phyloP scores from a whole-genome alignment of 2,113 vertebrate species.

The Litocranius walleri region DNA sequence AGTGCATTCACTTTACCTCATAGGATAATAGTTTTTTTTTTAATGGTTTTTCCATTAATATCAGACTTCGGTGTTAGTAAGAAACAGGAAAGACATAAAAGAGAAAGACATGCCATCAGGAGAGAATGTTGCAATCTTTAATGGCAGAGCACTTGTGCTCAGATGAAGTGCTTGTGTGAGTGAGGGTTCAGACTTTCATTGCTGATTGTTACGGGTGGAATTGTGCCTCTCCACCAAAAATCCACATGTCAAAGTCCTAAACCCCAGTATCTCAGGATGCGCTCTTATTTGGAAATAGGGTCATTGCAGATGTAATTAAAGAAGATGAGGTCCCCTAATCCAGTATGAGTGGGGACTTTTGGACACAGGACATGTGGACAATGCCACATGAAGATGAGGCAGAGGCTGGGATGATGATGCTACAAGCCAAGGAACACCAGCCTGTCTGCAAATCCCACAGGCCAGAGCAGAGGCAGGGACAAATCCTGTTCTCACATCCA shows the following conservation, averaged over 20 bases:
- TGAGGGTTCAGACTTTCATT: not conserved
- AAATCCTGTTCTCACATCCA: not conserved
- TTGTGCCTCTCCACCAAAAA: not conserved
- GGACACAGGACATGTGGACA: not conserved
- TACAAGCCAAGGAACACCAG: not conserved
- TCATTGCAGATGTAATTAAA: not conserved
- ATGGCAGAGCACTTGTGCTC: not conserved
- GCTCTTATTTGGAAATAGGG: not conserved
- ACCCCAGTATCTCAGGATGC: not conserved
- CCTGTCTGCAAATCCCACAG: not conserved
- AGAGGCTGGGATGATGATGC: not conserved
- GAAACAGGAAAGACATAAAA: slow-evolving; percentile 71
- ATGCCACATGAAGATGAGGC: not conserved
- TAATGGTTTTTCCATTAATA: slow-evolving; percentile 79
- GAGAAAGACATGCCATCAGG: slow-evolving; percentile 15
- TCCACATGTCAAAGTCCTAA: not conserved
- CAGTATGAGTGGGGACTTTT: not conserved
- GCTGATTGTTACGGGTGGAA: not conserved
- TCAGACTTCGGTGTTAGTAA: slow-evolving; percentile 65
- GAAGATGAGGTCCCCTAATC: not conserved
- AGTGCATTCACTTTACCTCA: slow-evolving; percentile 73
- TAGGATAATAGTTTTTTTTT: slow-evolving; percentile 67
- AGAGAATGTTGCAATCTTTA: slow-evolving; percentile 29
- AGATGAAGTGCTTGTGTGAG: not conserved
- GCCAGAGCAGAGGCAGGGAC: not conserved